phyloP scores from a whole-genome alignment of 2,113 vertebrate species.

The Gopherus flavomarginatus region DNA sequence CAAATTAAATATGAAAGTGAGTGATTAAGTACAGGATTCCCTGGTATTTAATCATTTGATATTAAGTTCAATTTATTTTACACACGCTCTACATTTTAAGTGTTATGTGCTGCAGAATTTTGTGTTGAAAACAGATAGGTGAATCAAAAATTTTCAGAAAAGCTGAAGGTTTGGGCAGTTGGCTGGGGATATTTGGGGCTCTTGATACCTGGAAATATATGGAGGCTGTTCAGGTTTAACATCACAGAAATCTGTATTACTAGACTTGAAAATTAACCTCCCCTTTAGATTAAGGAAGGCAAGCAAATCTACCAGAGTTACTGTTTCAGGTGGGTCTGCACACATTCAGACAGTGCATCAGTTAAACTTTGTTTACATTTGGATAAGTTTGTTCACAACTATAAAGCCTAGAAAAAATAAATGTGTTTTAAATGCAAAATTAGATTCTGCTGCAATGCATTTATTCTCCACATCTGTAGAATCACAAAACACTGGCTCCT shows the following conservation, averaged over 20 bases:
- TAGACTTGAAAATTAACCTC: constrained; percentile 61
- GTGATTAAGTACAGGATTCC: accelerated
- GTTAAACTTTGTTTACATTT: constrained; percentile 70
- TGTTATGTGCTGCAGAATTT: neutral
- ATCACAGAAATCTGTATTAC: constrained; percentile 48
- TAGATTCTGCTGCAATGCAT: constrained; percentile 11
- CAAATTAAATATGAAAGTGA: neutral
- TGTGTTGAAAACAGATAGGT: neutral
- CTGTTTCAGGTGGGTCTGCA: constrained; percentile 66
- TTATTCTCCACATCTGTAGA: constrained; percentile 55
- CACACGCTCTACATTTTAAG: neutral
- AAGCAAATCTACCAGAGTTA: constrained; percentile 58
- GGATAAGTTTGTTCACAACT: constrained; percentile 27
- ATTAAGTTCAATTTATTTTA: neutral
- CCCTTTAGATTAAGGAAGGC: constrained; percentile 47
- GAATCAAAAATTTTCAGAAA: neutral
- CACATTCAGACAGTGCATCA: constrained; percentile 67
- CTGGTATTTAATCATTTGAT: neutral
- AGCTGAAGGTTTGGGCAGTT: neutral
- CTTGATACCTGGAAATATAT: constrained; percentile 23
- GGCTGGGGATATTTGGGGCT: neutral
- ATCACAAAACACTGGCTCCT: constrained; percentile 32
- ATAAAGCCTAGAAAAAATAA: neutral
- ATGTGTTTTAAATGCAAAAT: constrained; percentile 55
- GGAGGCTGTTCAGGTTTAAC: constrained; percentile 37